A percentile compares a stretch with the other conserved stretches of the same genome.
These are phyloP conservation scores for Monomorium pharaonis DNA, from an alignment of 1,140 invertebrate species.

Conservation along the genomic window DNA sequence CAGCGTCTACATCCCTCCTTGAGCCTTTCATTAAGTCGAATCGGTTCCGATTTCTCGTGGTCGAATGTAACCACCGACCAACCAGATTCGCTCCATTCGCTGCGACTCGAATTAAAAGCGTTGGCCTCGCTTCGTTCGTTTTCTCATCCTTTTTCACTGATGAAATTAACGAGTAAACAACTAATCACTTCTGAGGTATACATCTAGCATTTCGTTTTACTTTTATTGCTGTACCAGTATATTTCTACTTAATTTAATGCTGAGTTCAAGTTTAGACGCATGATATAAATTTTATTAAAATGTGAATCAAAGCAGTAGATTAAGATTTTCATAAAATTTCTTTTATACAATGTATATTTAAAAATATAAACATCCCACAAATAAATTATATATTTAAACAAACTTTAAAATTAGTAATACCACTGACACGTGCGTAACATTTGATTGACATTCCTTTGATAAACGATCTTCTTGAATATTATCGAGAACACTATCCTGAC, in stretches of 20 bases:
- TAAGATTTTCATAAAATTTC: not conserved
- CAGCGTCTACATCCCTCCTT: slow-evolving; percentile 73
- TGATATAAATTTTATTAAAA: slow-evolving; percentile 1
- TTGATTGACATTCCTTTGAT: slow-evolving; percentile 2
- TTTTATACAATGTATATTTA: not conserved
- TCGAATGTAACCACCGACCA: slow-evolving; percentile 77
- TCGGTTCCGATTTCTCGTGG: slow-evolving; percentile 69
- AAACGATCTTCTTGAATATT: slow-evolving; percentile 1
- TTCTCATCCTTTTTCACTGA: slow-evolving; percentile 50
- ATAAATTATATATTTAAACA: not conserved
- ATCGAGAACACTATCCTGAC: slow-evolving; percentile 17
- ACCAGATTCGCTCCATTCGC: slow-evolving; percentile 74
- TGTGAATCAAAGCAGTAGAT: not conserved
- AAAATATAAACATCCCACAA: not conserved
- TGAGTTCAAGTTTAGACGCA: not conserved
- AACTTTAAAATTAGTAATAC: not conserved
- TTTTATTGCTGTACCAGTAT: not conserved
- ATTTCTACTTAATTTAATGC: not conserved
- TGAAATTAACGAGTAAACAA: slow-evolving; percentile 70
- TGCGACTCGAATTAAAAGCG: slow-evolving; percentile 58
- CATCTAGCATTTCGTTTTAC: not conserved
- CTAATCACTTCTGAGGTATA: slow-evolving; percentile 43
- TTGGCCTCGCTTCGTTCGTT: slow-evolving; percentile 1
- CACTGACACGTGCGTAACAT: not conserved
- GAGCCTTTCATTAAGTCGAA: slow-evolving; percentile 81